Conservation (phyloP, 2,888 invertebrate species). For the Cancer borealis region DNA sequence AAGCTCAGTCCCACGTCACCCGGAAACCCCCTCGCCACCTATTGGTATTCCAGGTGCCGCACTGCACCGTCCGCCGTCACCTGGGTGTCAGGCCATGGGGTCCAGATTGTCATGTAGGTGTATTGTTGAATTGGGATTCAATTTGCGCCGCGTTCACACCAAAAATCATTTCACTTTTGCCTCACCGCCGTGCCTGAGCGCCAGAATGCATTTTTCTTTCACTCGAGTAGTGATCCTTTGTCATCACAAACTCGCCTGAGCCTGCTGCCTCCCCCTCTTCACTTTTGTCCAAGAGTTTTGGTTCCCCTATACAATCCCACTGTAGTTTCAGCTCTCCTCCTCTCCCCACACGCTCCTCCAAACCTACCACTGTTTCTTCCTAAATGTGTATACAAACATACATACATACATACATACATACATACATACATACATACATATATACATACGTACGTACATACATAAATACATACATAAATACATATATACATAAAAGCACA, state of each 20-base stretch:
- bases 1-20: not conserved
- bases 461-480: not conserved
- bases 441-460: constrained; percentile 39
- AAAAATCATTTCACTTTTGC: constrained; percentile 56
- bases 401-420: constrained; percentile 37
- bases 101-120: constrained; percentile 51
- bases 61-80: not conserved
- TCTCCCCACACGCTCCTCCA: not conserved
- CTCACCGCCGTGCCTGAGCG: constrained; percentile 29
- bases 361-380: not conserved
- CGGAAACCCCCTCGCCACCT: not conserved
- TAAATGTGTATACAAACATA: constrained; percentile 7
- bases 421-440: not conserved
- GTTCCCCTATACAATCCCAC: not conserved
- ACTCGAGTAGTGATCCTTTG: constrained; percentile 52
- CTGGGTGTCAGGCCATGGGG: constrained; percentile 57
- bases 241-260: not conserved
- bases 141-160: constrained; percentile 55
- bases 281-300: constrained; percentile 21
- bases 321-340: not conserved
- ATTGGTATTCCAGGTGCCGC: not conserved
- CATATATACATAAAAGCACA: not conserved
- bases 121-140: constrained; percentile 61
- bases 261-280: constrained; percentile 1
- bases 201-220: constrained; percentile 50